Percentiles rank a stretch among this genome's conserved stretches.
Conservation (phyloP, 2,888 invertebrate genomes). For the Leptinotarsa tumamoca region DNA sequence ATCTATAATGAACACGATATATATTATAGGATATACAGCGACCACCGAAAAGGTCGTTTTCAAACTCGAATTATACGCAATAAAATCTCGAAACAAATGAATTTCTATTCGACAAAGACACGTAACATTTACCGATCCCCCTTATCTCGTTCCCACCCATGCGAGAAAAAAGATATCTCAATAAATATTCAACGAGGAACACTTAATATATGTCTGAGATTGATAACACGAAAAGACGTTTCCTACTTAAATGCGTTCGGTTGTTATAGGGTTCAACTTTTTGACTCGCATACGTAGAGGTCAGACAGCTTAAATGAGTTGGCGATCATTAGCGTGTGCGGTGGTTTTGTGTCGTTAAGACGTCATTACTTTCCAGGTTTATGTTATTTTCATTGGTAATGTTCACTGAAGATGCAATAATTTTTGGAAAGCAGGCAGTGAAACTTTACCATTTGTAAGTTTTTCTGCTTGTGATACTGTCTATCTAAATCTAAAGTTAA, state of each 20-base stretch:
- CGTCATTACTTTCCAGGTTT: background rate
- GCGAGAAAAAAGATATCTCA: background rate
- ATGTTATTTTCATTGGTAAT: background rate
- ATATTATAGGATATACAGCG: no score
- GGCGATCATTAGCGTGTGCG: constrained; percentile 8
- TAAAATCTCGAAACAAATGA: no score
- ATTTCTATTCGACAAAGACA: no score
- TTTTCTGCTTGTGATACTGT: no score
- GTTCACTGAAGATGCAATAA: background rate
- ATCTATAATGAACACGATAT: no score
- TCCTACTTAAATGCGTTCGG: constrained; percentile 50
- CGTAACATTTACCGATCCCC: background rate
- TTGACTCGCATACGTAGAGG: constrained; percentile 25
- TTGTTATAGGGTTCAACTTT: constrained; percentile 38
- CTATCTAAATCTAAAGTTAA: no score
- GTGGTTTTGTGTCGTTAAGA: background rate
- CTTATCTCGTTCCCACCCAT: background rate
- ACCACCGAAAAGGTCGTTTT: no score
- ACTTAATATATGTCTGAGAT: constrained; percentile 42
- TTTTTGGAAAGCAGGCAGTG: background rate
- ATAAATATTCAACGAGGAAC: constrained; percentile 15
- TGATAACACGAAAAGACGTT: constrained; percentile 53
- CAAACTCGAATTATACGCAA: no score
- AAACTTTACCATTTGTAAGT: no score
- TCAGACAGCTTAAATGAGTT: constrained; percentile 23